phyloP scores from a whole-genome alignment of 2,888 invertebrate genomes.

The Tyria jacobaeae region DNA sequence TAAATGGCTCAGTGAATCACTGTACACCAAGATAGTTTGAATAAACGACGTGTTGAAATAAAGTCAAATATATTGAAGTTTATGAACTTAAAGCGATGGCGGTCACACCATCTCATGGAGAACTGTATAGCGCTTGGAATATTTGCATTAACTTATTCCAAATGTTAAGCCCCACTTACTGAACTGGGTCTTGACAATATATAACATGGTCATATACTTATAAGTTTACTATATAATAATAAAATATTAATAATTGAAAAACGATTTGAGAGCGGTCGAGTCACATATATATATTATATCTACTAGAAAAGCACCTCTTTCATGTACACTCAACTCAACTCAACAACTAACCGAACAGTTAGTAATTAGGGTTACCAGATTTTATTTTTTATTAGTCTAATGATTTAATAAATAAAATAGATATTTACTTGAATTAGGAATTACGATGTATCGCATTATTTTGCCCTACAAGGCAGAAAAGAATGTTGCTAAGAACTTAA shows the following conservation, averaged over 20 bases:
- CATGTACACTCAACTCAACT: too few relatives aligned
- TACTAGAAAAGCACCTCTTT: too few relatives aligned
- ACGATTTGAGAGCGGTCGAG: too few relatives aligned
- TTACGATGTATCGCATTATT: too few relatives aligned
- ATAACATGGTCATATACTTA: background rate
- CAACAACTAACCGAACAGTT: too few relatives aligned
- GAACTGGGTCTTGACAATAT: background rate
- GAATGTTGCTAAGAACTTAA: too few relatives aligned
- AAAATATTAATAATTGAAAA: too few relatives aligned
- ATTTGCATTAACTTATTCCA: background rate
- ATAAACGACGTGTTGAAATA: constrained; percentile 38
- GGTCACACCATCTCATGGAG: constrained; percentile 9
- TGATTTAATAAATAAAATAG: background rate
- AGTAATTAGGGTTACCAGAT: background rate
- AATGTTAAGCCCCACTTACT: background rate
- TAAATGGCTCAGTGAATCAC: constrained; percentile 46
- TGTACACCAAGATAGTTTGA: constrained; percentile 43
- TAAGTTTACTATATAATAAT: too few relatives aligned
- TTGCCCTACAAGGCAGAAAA: too few relatives aligned
- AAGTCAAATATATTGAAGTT: constrained; percentile 29
- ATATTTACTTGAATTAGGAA: too few relatives aligned
- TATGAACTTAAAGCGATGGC: constrained; percentile 5
- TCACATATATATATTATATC: too few relatives aligned
- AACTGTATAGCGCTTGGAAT: background rate
- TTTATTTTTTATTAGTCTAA: background rate